Percentiles rank a stretch among this genome's conserved stretches.
These are phyloP conservation scores for Drosophila tanythrix DNA, from an alignment of 2,888 invertebrate genomes.

Conservation along the genomic window DNA sequence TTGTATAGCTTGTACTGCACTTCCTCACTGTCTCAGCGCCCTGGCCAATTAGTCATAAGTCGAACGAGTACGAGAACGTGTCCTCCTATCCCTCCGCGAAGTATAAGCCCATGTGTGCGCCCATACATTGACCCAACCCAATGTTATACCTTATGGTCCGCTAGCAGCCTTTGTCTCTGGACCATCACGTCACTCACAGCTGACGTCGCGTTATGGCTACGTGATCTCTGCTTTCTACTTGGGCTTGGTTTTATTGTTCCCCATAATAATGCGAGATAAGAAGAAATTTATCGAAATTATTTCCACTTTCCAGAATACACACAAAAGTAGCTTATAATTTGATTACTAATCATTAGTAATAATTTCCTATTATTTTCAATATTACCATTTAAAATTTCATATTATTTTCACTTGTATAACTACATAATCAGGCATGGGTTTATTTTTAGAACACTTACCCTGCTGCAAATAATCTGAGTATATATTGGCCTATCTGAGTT, in stretches of 20 bases:
- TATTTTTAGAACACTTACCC: background rate
- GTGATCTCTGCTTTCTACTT: slow-evolving; percentile 16
- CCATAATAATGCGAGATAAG: background rate
- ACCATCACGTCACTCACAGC: slow-evolving; percentile 23
- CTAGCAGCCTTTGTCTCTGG: slow-evolving; percentile 30
- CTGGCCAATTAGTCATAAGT: slow-evolving; percentile 40
- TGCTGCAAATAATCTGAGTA: background rate
- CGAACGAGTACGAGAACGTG: slow-evolving; percentile 4
- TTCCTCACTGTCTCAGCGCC: slow-evolving; percentile 3
- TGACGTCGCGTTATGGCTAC: slow-evolving; percentile 4
- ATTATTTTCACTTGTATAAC: background rate
- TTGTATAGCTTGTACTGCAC: background rate
- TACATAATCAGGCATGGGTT: background rate
- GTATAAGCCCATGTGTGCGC: slow-evolving; percentile 2
- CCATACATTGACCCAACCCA: slow-evolving; percentile 37
- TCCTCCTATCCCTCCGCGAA: background rate
- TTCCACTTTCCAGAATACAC: background rate
- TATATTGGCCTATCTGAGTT: background rate
- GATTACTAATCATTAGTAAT: background rate
- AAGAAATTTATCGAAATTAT: background rate
- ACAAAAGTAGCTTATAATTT: background rate
- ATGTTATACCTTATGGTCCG: background rate
- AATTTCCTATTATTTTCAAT: background rate
- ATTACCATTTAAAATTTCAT: background rate
- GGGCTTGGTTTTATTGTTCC: background rate